Percentiles rank a stretch among this genome's conserved stretches.
phyloP scores from a whole-genome alignment of 2,113 vertebrate genomes.

The Phylloscopus trochilus region DNA sequence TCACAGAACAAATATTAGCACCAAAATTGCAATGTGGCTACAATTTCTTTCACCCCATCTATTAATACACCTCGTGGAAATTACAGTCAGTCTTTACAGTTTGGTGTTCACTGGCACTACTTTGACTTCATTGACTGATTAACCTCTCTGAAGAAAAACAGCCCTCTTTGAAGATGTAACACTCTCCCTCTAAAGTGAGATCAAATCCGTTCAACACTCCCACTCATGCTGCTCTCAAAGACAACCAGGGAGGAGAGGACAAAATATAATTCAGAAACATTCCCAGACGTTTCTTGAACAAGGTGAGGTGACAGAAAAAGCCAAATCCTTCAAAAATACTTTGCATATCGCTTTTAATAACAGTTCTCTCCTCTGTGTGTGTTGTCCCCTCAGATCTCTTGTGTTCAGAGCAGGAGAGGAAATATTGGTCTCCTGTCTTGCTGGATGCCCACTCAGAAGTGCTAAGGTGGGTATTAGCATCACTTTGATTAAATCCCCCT shows the following conservation, averaged over 20 bases:
- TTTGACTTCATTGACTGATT: conserved; percentile 20
- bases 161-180: conserved; percentile 12
- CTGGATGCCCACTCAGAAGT: neutral
- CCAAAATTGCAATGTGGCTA: neutral
- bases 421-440: neutral
- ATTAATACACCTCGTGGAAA: neutral
- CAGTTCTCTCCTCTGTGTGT: neutral
- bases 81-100: neutral
- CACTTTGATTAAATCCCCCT: neutral
- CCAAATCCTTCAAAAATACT: neutral
- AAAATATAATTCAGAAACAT: conserved; percentile 12
- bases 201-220: conserved; percentile 30
- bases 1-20: neutral
- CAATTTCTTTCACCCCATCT: neutral
- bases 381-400: neutral
- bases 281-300: neutral
- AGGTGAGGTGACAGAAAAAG: conserved; percentile 21
- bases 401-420: neutral
- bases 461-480: neutral
- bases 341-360: neutral
- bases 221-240: conserved; percentile 9
- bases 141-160: conserved; percentile 11
- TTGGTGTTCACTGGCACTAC: neutral
- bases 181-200: conserved; percentile 28
- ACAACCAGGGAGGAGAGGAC: neutral